Conservation (phyloP, 2,797 vertebrate genomes). For the Arrhamphus sclerolepis region DNA sequence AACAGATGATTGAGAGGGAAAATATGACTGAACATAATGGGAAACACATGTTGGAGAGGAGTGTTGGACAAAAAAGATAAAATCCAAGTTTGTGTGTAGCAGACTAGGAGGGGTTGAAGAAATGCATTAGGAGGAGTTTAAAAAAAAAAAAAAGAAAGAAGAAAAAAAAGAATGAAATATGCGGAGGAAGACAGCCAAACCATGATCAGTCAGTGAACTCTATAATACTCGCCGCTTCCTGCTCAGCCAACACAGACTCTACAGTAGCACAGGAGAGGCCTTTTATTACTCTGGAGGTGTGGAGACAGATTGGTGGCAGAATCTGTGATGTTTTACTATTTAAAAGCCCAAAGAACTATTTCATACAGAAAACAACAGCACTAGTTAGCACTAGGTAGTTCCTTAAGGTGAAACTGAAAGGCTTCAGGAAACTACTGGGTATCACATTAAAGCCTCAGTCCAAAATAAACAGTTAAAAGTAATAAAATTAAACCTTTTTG, state of each 20-base stretch:
- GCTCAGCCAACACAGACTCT: constrained; percentile 3
- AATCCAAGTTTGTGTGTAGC: constrained; percentile 26
- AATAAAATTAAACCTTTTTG: too few species aligned
- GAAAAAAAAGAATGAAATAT: too few species aligned
- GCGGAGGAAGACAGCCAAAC: too few species aligned
- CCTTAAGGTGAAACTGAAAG: too few species aligned
- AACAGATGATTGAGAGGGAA: constrained; percentile 56
- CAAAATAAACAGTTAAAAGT: too few species aligned
- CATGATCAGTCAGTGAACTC: constrained; percentile 15
- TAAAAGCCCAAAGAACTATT: too few species aligned
- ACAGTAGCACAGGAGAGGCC: constrained; percentile 41
- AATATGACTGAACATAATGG: constrained; percentile 73
- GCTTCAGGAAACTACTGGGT: too few species aligned
- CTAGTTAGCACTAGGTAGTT: too few species aligned
- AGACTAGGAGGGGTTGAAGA: constrained; percentile 12
- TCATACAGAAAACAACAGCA: too few species aligned
- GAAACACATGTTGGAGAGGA: constrained; percentile 77
- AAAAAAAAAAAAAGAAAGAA: too few species aligned
- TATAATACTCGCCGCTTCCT: constrained; percentile 22
- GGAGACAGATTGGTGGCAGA: not conserved
- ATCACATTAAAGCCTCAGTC: too few species aligned
- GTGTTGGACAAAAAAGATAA: constrained; percentile 24
- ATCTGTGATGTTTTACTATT: too few species aligned
- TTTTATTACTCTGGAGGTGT: constrained; percentile 10
- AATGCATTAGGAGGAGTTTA: constrained; percentile 15